Evolutionary conservation across 2,888 invertebrate genomes (phyloP), one percentile per base, ranked within the genome.

Genomic region (Melanophora roralis): DNA sequence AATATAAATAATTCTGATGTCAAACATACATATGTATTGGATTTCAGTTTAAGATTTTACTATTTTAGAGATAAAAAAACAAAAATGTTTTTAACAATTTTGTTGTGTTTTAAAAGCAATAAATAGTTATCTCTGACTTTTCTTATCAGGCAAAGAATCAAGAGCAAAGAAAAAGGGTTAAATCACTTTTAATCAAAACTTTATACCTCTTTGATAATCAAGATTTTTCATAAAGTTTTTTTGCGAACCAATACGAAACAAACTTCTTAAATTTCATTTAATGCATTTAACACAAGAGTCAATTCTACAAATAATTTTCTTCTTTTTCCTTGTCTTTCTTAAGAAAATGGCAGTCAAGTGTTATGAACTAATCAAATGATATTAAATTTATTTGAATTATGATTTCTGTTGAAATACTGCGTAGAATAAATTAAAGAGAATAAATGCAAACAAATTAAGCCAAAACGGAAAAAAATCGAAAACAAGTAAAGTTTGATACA

Each of bases 351-450:
- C 85, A 84, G 81, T 87, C 85, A 83, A 86, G 86, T 86, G 89
- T 87, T 86, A 87, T 84, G 86, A 86, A 86, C 86, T 88, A 88
- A 88, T 86, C 85, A 88, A 88, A 88, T 88, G 88, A 88, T 88
- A 88, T 88, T 88, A 88, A 88, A 88, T 88, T 88, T 86, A 86
- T 86, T 88, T 86, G 87, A 87, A 86, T 88, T 87, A 85, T 86
- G 88, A 88, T 88, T 88, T 88, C 88, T 88, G 85, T 86, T 85
- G 86, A 88, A 88, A 85, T 60, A 55, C 67, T 60, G 49, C 67
- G 47, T 69, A 60, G 19, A 59, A 67, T 16, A 74, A 71, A 62
- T 53, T 60, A 59, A 16, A 43, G 55, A 27, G 27, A 3, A 27
- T 27, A 45, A 57, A 19, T 34, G n/a, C 16, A 32, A 43, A 78